Evolutionary conservation across 2,888 invertebrate species (phyloP).

Genomic region (Formica aserva): DNA sequence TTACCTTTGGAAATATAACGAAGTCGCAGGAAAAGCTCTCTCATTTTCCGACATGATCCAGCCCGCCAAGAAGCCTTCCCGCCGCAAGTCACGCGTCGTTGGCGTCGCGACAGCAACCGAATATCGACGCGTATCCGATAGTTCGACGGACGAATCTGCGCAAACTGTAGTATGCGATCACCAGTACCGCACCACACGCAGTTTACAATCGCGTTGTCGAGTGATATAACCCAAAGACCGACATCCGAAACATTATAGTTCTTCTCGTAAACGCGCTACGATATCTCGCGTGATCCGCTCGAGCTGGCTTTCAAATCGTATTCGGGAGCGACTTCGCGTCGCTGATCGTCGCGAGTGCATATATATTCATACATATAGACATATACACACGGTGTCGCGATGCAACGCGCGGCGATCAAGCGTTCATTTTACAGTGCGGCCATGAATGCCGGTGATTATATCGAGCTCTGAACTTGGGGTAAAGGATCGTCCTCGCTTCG

Average conservation of each 20-base stretch:
- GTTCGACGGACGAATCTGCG: neutral
- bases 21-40: neutral
- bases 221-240: neutral
- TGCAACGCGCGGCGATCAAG: neutral
- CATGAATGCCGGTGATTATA: conserved; percentile 8
- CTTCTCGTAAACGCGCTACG: too few species aligned
- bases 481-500: neutral
- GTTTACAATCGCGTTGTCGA: neutral
- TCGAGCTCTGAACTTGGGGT: neutral
- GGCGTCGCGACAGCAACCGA: neutral
- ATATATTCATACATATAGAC: neutral
- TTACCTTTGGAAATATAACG: neutral
- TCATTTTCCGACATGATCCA: neutral
- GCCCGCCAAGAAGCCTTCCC: neutral
- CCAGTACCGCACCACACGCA: neutral
- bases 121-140: conserved; percentile 23
- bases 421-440: neutral
- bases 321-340: neutral
- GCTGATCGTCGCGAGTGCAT: neutral
- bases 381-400: conserved; percentile 4
- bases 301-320: neutral
- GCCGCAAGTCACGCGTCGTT: neutral
- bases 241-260: neutral
- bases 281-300: neutral
- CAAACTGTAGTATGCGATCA: neutral